Base-by-base conservation (phyloP, 2,113 vertebrate species). In the Rattus rattus region DNA sequence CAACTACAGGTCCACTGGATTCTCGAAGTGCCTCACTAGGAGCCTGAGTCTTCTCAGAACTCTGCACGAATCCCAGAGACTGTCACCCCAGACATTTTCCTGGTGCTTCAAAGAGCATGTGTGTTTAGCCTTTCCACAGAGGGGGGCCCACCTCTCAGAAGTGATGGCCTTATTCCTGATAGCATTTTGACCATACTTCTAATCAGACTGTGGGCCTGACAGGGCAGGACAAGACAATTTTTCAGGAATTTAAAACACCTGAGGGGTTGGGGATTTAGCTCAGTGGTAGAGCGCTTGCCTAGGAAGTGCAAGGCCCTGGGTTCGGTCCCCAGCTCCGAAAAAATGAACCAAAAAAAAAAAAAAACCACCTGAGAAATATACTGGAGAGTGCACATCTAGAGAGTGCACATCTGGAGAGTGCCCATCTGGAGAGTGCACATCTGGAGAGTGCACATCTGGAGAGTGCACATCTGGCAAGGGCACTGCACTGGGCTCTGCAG, bases 131-230 rank as follows among this genome's bases (percentile, higher is more conserved):
- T 81, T 22, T 16, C 7, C 20, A 2, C 47, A 52, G 81, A 59
- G 24, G 30, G 13, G 1, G 65, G 17, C 0, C 1, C 7, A 6
- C 1, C 0, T 1, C 26, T 47, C 24, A 39, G 52, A 70, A 43
- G 26, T 28, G 49, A 70, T 2, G 20, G 8, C 0, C 54, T 33
- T 43, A 0, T 33, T 47, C 4, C 22, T 33, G 67, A 14, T 20
- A 28, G 43, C 19, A 65, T 72, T 80, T 65, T 19, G 12, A 24
- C 43, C 36, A 14, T 5, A 3, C 67, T 63, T 33, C 70, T 3
- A 1, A 8, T 43, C n/a, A 54, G 90, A 84, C 7, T 26, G 39
- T 39, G 16, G 17, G 10, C 26, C 79, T 47, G 54, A 76, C 63
- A 63, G 47, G 39, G 67, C 7, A n/a, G 2, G 54, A 16, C 0